Conservation (phyloP, 1,140 invertebrate genomes). For the Drosophila melanogaster region Release_6_plus_ISO1_MT NT_033777.3:32053501-32054000, state of each 20-base stretch:
- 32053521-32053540: constrained; percentile 28
- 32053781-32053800: constrained; percentile 34
- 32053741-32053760: constrained; percentile 48
- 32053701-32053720: constrained; percentile 17
- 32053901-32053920: constrained; percentile 60
- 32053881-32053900: constrained; percentile 31
- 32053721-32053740: constrained; percentile 54
- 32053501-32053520: constrained; percentile 46
- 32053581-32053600: too few relatives aligned
- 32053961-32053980: constrained; percentile 50
- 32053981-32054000: constrained; percentile 12
- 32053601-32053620: background rate
- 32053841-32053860: constrained; percentile 52
- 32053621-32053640: constrained; percentile 55
- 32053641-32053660: constrained; percentile 62
- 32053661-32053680: constrained; percentile 52
- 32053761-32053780: constrained; percentile 51
- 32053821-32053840: constrained; percentile 1
- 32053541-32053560: constrained; percentile 58
- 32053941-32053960: constrained; percentile 25
- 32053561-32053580: background rate
- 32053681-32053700: constrained; percentile 22
- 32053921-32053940: constrained; percentile 28
- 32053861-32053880: constrained; percentile 37
- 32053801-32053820: background rate